phyloP scores from a whole-genome alignment of 2,888 invertebrate genomes.

The Oasisia sp. region DNA sequence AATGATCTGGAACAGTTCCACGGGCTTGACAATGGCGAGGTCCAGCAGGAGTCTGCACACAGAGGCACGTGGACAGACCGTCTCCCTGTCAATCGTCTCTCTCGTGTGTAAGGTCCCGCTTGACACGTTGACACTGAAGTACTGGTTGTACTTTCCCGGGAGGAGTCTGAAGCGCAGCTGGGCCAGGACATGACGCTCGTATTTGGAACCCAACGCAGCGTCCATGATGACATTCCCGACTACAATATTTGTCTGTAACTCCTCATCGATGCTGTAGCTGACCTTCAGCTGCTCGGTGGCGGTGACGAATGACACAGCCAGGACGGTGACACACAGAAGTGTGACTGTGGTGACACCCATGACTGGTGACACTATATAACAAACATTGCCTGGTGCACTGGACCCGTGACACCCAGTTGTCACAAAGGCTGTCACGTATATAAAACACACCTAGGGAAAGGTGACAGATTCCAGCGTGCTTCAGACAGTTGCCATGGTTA shows the following conservation, averaged over 20 bases:
- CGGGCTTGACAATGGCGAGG: constrained; percentile 28
- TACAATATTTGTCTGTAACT: constrained; percentile 26
- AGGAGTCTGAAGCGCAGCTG: constrained; percentile 30
- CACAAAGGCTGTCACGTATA: background rate
- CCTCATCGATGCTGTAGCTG: constrained; percentile 32
- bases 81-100: constrained; percentile 22
- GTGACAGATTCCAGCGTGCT: background rate
- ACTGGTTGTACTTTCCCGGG: constrained; percentile 27
- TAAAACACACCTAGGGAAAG: background rate
- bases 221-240: constrained; percentile 30
- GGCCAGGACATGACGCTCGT: constrained; percentile 8
- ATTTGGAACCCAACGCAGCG: constrained; percentile 18
- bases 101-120: constrained; percentile 19
- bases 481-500: background rate
- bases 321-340: background rate
- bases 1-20: constrained; percentile 26
- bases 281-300: background rate
- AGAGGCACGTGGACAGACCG: background rate
- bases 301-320: background rate
- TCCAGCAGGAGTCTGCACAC: constrained; percentile 26
- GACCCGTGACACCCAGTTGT: background rate
- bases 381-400: background rate
- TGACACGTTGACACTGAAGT: constrained; percentile 27
- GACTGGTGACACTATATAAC: background rate
- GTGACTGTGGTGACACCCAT: background rate